Conservation (phyloP, 2,888 invertebrate species). For the Ariolimax columbianus region DNA sequence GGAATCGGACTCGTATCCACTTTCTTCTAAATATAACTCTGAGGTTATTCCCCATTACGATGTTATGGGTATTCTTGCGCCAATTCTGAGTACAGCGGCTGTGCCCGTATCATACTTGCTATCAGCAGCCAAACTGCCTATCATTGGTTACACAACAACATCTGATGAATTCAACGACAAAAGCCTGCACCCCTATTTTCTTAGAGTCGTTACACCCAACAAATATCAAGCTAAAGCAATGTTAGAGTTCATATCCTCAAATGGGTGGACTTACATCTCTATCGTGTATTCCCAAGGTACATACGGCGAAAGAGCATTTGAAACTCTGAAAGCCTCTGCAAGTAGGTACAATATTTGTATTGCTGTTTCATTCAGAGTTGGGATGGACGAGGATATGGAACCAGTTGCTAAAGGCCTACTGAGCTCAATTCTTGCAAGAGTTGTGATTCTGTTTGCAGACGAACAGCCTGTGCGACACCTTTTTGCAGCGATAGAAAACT, state of each 20-base stretch:
- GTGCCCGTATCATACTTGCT: slow-evolving; percentile 62
- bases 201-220: slow-evolving; percentile 68
- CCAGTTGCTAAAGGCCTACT: slow-evolving; percentile 49
- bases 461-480: slow-evolving; percentile 58
- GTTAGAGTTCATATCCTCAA: slow-evolving; percentile 58
- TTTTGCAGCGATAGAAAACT: slow-evolving; percentile 55
- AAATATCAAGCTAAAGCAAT: slow-evolving; percentile 62
- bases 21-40: background rate
- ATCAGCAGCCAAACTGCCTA: slow-evolving; percentile 18
- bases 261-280: slow-evolving; percentile 87
- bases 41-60: slow-evolving; percentile 46
- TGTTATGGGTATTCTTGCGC: slow-evolving; percentile 64
- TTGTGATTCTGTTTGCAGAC: slow-evolving; percentile 66
- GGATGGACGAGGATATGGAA: slow-evolving; percentile 37
- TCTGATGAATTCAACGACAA: slow-evolving; percentile 64
- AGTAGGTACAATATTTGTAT: slow-evolving; percentile 59
- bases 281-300: slow-evolving; percentile 85
- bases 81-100: slow-evolving; percentile 59
- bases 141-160: slow-evolving; percentile 61
- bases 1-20: background rate
- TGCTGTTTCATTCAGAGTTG: slow-evolving; percentile 55
- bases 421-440: slow-evolving; percentile 52
- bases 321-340: slow-evolving; percentile 54
- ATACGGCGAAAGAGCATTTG: slow-evolving; percentile 64
- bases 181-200: slow-evolving; percentile 63